A percentile compares a stretch with the other conserved stretches of the same genome.
Conservation (phyloP, 2,113 vertebrate species). For the Neoarius graeffei region DNA sequence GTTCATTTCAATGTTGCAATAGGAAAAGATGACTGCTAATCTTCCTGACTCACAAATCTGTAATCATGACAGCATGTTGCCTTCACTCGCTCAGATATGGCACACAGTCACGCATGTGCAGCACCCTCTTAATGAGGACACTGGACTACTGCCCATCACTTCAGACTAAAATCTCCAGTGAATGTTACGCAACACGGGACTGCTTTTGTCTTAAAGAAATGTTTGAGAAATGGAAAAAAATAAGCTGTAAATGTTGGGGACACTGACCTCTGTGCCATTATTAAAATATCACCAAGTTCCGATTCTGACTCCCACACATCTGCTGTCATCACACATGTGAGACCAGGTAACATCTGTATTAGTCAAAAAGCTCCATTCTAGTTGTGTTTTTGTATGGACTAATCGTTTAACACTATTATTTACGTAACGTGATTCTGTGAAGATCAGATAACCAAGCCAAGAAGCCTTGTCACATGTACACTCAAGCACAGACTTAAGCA, state of each 20-base stretch:
- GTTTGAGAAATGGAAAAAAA: neutral
- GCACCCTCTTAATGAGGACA: constrained; percentile 19
- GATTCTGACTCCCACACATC: neutral
- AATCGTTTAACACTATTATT: neutral
- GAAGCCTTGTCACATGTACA: too few relatives aligned
- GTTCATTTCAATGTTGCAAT: neutral
- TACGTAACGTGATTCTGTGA: neutral
- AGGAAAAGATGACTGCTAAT: neutral
- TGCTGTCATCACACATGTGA: neutral
- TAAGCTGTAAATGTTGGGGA: neutral
- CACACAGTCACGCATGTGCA: constrained; percentile 2
- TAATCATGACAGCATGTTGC: neutral
- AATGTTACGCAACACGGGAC: neutral
- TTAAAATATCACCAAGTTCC: constrained; percentile 1
- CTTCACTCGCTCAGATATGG: neutral
- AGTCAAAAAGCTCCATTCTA: neutral
- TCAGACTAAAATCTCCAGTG: neutral
- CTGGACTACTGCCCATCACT: constrained; percentile 29
- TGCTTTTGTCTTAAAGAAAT: neutral
- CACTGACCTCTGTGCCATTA: neutral
- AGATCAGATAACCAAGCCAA: neutral
- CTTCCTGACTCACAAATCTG: neutral
- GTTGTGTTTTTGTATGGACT: neutral
- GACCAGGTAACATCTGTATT: neutral
- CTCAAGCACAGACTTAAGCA: too few relatives aligned